Evolutionary conservation across 1,140 invertebrate species (phyloP), one percentile per base, ranked within the genome.

Genomic region (Micrasema minimum): DNA sequence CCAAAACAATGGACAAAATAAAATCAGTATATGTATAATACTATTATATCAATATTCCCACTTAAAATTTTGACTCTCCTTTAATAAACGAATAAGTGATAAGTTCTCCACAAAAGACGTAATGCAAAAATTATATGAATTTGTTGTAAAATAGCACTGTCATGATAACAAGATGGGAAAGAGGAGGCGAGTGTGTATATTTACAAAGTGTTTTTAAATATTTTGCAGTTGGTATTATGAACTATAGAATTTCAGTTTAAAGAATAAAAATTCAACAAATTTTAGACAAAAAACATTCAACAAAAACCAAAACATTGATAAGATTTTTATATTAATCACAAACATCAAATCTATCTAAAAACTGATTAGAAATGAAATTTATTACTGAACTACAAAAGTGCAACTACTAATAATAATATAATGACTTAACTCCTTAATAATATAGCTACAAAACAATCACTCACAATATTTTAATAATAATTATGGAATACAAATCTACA

Each of bases 391-490:
- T 46, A 46, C 43, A 64, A 45, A 64, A 31, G 26, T 64, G 59
- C 59, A 64, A 64, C 59, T 64, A 64, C 59, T 37, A 20, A 22
- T 9, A 64, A 64, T 64, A 64, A 45, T n/a, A n/a, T n/a, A 64
- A 46, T 22, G 18, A 61, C 10, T 31, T 31, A 31, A 4, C 4
- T 22, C 45, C 59, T 64, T 22, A 46, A 38, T 64, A 45, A 62
- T 11, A 59, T 64, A 38, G 45, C 59, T 48, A 64, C 22, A 46
- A 38, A 61, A 46, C 22, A 14, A 43, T 45, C 59, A 64, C 59
- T 31, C 59, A 64, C 35, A 41, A 41, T 3, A 38, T 10, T 55
- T 55, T 31, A 35, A 14, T 35, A 57, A n/a, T 10, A 35, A n/a
- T n/a, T 31, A 31, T 31, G 3, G 26, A 31, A 4, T 31, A 31